These are phyloP conservation scores for Stenurella melanura DNA, from an alignment of 2,888 invertebrate species.

Conservation along the genomic window DNA sequence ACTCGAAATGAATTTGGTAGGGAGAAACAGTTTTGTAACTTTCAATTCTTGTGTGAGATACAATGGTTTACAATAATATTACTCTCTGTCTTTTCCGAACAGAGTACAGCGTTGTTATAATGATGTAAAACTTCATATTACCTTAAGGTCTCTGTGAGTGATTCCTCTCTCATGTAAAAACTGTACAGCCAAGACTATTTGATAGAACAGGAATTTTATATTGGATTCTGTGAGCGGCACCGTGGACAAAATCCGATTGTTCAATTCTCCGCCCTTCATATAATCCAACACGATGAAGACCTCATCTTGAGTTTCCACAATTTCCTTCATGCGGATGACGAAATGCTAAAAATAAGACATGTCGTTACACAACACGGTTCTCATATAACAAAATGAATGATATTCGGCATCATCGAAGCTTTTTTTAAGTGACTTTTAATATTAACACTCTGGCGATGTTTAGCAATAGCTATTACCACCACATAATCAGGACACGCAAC, in stretches of 20 bases:
- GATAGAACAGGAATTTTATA: constrained; percentile 87
- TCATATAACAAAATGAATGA: no score
- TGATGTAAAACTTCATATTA: constrained; percentile 63
- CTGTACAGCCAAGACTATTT: constrained; percentile 88
- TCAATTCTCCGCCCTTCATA: constrained; percentile 92
- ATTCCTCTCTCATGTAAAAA: constrained; percentile 88
- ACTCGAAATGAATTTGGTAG: no score
- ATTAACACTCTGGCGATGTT: no score
- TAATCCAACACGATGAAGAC: constrained; percentile 91
- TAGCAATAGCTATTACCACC: no score
- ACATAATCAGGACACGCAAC: no score
- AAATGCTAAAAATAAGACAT: constrained; percentile 80
- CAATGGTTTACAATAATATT: no score
- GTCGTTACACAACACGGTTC: constrained; percentile 37
- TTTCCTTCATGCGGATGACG: constrained; percentile 87
- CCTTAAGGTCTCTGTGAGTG: constrained; percentile 86
- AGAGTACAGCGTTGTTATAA: no score
- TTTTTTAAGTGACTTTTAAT: no score
- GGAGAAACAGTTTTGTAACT: no score
- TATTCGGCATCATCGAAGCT: no score
- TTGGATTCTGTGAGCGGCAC: constrained; percentile 79
- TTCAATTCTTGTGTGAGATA: no score
- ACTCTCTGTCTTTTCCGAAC: no score
- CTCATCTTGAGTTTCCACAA: constrained; percentile 83
- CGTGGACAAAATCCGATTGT: constrained; percentile 79